Evolutionary conservation across 1,140 invertebrate species (phyloP).

Genomic region (Cotesia glomerata): DNA sequence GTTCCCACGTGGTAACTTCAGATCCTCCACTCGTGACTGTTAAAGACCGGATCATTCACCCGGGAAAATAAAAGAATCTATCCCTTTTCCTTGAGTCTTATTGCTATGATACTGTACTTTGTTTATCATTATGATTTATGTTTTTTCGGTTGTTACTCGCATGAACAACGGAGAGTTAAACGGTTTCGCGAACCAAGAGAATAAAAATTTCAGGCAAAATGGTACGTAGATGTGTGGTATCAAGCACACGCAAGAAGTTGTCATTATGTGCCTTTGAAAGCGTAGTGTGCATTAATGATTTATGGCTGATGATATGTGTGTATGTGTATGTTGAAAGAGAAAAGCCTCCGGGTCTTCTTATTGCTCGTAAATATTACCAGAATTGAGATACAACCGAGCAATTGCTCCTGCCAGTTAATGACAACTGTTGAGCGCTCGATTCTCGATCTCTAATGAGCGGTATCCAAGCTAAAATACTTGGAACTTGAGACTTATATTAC

Average conservation of each 20-base stretch:
- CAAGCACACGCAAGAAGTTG: background rate
- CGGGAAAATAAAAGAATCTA: background rate
- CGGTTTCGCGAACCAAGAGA: background rate
- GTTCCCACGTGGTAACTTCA: slow-evolving; percentile 18
- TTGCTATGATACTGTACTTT: no score
- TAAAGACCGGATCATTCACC: slow-evolving; percentile 14
- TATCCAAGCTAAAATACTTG: slow-evolving; percentile 2
- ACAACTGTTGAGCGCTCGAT: background rate
- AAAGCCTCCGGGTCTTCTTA: background rate
- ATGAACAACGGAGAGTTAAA: background rate
- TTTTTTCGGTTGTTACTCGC: no score
- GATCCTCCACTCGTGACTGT: slow-evolving; percentile 5
- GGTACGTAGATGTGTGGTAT: background rate
- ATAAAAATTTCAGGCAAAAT: background rate
- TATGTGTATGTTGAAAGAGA: background rate
- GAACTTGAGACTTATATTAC: background rate
- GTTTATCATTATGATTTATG: no score
- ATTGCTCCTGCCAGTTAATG: background rate
- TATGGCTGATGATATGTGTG: background rate
- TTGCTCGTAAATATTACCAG: slow-evolving; percentile 1
- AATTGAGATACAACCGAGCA: background rate
- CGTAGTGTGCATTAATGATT: background rate
- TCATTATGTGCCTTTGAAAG: background rate
- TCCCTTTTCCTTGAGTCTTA: background rate
- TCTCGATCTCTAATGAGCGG: background rate